phyloP scores from a whole-genome alignment of 2,113 vertebrate species.

The Syngnathus typhle region DNA sequence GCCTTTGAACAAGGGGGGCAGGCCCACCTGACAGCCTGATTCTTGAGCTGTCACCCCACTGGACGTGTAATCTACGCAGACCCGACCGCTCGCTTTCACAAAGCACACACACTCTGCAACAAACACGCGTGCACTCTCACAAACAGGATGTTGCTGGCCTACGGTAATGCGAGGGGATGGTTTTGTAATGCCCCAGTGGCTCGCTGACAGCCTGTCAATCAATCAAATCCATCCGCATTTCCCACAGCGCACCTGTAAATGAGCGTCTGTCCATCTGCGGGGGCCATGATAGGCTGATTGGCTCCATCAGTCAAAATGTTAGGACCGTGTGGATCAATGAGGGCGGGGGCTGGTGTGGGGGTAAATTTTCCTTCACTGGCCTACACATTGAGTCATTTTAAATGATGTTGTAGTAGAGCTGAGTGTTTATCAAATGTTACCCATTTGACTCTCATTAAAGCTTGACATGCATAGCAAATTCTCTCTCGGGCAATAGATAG shows the following conservation, averaged over 20 bases:
- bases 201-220: slow-evolving; percentile 66
- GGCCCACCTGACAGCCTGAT: slow-evolving; percentile 47
- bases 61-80: slow-evolving; percentile 49
- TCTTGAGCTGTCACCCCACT: slow-evolving; percentile 59
- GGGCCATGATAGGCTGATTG: slow-evolving; percentile 67
- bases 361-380: slow-evolving; percentile 41
- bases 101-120: slow-evolving; percentile 24
- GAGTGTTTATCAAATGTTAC: no score
- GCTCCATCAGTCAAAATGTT: slow-evolving; percentile 66
- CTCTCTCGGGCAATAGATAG: no score
- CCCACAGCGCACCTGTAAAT: slow-evolving; percentile 64
- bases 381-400: slow-evolving; percentile 50
- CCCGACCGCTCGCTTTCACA: slow-evolving; percentile 39
- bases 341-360: slow-evolving; percentile 35
- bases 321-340: slow-evolving; percentile 65
- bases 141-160: slow-evolving; percentile 40
- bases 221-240: slow-evolving; percentile 53
- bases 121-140: slow-evolving; percentile 24
- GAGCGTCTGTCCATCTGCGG: slow-evolving; percentile 61
- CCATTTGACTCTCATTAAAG: no score
- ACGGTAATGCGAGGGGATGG: slow-evolving; percentile 23
- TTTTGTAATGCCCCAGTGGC: slow-evolving; percentile 56
- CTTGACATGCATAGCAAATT: no score
- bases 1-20: slow-evolving; percentile 41
- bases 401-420: no score